Evolutionary conservation across 2,797 vertebrate genomes (phyloP).

Genomic region (Pseudomugil gertrudae): DNA sequence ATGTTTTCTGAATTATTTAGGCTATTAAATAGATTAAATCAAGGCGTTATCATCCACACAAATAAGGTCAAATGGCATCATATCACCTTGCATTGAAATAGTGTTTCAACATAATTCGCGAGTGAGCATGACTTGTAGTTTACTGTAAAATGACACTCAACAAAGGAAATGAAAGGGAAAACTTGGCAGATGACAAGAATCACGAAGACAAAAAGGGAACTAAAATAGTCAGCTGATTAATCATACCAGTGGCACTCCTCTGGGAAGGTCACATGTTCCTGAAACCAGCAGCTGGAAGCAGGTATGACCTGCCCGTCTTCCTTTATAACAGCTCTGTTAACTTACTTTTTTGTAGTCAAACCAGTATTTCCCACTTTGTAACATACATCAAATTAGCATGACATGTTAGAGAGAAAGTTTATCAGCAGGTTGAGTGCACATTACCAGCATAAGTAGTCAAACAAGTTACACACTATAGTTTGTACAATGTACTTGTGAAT

Average conservation of each 20-base stretch:
- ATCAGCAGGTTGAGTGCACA: background rate
- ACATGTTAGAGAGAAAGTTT: background rate
- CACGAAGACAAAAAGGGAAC: background rate
- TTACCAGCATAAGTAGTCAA: background rate
- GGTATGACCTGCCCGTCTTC: background rate
- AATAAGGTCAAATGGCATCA: background rate
- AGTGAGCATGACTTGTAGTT: background rate
- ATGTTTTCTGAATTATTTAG: background rate
- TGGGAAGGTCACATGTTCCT: slow-evolving; percentile 1
- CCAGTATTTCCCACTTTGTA: background rate
- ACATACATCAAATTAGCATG: background rate
- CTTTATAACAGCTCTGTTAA: background rate
- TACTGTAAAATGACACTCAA: background rate
- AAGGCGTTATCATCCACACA: background rate
- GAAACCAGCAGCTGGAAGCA: slow-evolving; percentile 6
- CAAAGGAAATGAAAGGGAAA: slow-evolving; percentile 29
- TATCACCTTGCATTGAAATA: background rate
- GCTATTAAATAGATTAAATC: background rate
- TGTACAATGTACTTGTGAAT: slow-evolving; percentile 8
- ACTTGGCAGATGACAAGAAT: background rate
- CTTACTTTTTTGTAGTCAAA: background rate
- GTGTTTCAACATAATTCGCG: background rate
- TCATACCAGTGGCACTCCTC: background rate
- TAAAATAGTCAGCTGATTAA: slow-evolving; percentile 7
- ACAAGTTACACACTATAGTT: background rate